Base-by-base conservation (phyloP, 2,888 invertebrate species). In the Physocephala rufipes region DNA sequence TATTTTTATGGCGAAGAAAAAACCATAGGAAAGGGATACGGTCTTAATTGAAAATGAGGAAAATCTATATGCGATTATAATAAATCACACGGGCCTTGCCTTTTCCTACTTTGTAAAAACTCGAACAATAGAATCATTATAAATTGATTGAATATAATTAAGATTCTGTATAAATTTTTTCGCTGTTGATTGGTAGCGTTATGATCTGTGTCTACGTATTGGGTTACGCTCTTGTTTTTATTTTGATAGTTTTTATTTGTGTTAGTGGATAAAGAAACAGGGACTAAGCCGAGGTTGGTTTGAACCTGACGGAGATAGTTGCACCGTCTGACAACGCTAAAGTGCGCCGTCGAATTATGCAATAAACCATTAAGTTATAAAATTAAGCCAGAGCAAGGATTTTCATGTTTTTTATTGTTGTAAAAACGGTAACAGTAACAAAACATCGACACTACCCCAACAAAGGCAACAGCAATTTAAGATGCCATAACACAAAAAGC, bases 351-450 rank as follows among this genome's bases (percentile, higher is more conserved):
- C 62, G 68, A 72, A 68, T 58, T 65, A 28, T 59, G 65, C 64
- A 43, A 62, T 72, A 72, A 72, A 68, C 68, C 59, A 68, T 72
- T 64, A 68, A 72, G 64, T 72, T 72, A 72, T 64, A 72, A 68
- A 72, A 49, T 59, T 28, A 68, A 65, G 68, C 13, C 63, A 24
- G 70, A 47, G 26, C 67, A 28, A 26, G 49, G 59, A 58, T 58
- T 58, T 58, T 58, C 36, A 7, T 4, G 36, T 16, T 16, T 59
- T 19, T 43, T 15, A 55, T 59, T 47, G 53, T 53, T 1, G 24
- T 64, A 30, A 36, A 45, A 59, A 30, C 16, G 36, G 69, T 15
- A 26, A 45, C 36, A 62, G 19, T 53, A 69, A 67, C 9, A 30
- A 62, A 4, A 53, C 55, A 53, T 19, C 43, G 30, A 36, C 45